Conservation (phyloP, 2,113 vertebrate species). For the Cheirogaleus medius region DNA sequence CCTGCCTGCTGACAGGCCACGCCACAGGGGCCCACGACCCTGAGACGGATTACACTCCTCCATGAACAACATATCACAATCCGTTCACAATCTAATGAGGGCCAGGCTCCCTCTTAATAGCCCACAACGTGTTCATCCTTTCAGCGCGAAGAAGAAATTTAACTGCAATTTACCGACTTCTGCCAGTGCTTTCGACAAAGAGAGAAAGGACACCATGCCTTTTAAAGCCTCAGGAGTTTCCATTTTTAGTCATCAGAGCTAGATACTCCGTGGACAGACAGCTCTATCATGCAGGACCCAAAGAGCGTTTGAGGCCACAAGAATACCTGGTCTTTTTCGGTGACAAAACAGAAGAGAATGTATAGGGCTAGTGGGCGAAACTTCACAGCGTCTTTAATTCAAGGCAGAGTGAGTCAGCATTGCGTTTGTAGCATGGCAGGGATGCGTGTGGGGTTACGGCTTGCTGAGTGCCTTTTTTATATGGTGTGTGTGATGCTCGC, state of each 20-base stretch:
- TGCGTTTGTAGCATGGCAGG: neutral
- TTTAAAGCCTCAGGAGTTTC: neutral
- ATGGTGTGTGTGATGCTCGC: neutral
- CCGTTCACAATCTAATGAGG: rapidly evolving
- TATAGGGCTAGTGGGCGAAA: neutral
- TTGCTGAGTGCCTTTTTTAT: neutral
- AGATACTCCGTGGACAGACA: neutral
- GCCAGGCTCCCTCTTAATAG: neutral
- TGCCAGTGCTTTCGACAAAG: neutral
- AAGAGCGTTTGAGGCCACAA: neutral
- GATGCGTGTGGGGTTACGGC: neutral
- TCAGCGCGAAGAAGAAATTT: neutral
- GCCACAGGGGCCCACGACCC: rapidly evolving
- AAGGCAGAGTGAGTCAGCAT: neutral
- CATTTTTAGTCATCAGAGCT: neutral
- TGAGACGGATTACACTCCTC: rapidly evolving
- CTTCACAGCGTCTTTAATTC: neutral
- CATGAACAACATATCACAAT: rapidly evolving
- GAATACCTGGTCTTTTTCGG: neutral
- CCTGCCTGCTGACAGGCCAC: rapidly evolving
- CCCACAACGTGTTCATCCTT: rapidly evolving
- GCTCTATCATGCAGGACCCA: neutral
- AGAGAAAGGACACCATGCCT: neutral
- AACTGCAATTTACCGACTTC: neutral
- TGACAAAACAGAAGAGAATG: neutral